Evolutionary conservation across 1,140 invertebrate genomes (phyloP).

Genomic region (Bombus waltoni): DNA sequence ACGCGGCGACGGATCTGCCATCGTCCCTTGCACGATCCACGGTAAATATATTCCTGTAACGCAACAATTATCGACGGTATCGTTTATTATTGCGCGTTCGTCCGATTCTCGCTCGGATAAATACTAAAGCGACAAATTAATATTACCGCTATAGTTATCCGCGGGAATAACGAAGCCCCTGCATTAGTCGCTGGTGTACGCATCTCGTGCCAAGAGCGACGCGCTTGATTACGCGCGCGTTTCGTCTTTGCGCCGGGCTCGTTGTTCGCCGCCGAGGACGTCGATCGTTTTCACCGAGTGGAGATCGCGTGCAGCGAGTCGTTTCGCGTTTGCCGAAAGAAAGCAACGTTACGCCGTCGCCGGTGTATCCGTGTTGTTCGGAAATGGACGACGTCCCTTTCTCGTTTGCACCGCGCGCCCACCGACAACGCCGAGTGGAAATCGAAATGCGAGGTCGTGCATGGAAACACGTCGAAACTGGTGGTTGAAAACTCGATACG

Average conservation of each 20-base stretch:
- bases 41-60: conserved; percentile 60
- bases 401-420: background rate
- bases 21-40: background rate
- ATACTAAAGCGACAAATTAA: conserved; percentile 28
- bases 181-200: background rate
- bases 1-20: background rate
- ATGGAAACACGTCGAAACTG: background rate
- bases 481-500: background rate
- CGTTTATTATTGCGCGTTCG: conserved; percentile 39
- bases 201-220: background rate
- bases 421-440: background rate
- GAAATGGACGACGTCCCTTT: background rate
- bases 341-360: background rate
- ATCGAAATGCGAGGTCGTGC: background rate
- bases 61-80: conserved; percentile 54
- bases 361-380: background rate
- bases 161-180: conserved; percentile 13
- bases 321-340: background rate
- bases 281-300: too few relatives aligned
- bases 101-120: conserved; percentile 43
- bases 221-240: background rate
- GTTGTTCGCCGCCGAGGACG: too few relatives aligned
- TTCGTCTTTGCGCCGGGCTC: too few relatives aligned
- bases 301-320: background rate
- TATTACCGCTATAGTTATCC: conserved; percentile 29